Conservation (phyloP, 2,797 vertebrate species). For the Knipowitschia caucasica region DNA sequence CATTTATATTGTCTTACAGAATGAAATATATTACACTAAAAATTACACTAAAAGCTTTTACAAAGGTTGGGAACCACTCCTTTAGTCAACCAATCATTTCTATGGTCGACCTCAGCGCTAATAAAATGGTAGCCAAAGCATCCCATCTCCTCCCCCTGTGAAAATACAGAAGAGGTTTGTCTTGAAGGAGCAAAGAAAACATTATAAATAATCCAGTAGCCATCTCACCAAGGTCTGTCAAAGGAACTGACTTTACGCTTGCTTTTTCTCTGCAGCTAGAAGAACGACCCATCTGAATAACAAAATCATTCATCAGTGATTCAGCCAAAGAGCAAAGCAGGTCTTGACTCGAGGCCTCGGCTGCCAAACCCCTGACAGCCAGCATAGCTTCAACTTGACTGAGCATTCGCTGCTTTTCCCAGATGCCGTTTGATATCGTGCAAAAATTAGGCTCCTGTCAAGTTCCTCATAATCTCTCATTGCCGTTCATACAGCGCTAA, state of each 20-base stretch:
- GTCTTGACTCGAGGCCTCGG: conserved; percentile 51
- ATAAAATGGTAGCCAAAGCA: conserved; percentile 17
- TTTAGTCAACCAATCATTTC: too few relatives aligned
- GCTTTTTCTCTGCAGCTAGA: conserved; percentile 28
- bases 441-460: conserved; percentile 51
- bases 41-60: too few relatives aligned
- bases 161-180: conserved; percentile 53
- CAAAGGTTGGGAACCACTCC: too few relatives aligned
- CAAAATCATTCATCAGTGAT: conserved; percentile 57
- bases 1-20: too few relatives aligned
- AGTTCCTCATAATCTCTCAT: conserved; percentile 8
- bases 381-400: conserved; percentile 32
- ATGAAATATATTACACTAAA: too few relatives aligned
- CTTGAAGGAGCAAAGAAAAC: conserved; percentile 48
- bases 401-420: not conserved
- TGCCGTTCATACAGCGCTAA: conserved; percentile 26
- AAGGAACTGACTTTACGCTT: conserved; percentile 25
- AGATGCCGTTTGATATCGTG: conserved; percentile 45
- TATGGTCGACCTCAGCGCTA: too few relatives aligned
- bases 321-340: conserved; percentile 51
- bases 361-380: conserved; percentile 57
- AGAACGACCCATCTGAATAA: conserved; percentile 46
- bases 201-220: conserved; percentile 59
- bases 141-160: conserved; percentile 24
- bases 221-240: conserved; percentile 46